These are phyloP conservation scores for Drosophila sp. DNA, from an alignment of 1,140 invertebrate species.

Conservation along the genomic window DNA sequence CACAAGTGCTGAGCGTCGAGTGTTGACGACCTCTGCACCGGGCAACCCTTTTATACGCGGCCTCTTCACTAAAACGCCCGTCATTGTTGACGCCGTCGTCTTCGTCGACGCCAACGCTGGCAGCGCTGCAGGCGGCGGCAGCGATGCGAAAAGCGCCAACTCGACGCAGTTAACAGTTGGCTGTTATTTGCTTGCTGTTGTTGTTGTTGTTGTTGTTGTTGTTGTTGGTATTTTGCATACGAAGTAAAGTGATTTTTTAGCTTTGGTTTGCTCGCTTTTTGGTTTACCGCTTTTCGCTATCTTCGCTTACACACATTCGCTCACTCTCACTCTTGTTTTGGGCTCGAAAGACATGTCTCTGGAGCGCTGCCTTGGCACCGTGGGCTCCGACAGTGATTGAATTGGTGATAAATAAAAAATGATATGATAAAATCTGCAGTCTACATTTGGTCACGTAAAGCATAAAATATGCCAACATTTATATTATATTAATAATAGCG, in stretches of 20 bases:
- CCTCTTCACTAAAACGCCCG: slow-evolving; percentile 50
- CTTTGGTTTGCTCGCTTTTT: slow-evolving; percentile 39
- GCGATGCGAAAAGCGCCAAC: slow-evolving; percentile 64
- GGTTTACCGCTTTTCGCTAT: slow-evolving; percentile 31
- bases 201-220: slow-evolving; percentile 32
- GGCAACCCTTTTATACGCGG: slow-evolving; percentile 76
- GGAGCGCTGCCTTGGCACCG: slow-evolving; percentile 39
- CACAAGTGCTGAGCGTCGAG: slow-evolving; percentile 55
- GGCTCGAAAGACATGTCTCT: slow-evolving; percentile 33
- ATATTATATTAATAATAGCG: too few relatives aligned
- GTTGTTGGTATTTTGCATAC: slow-evolving; percentile 48
- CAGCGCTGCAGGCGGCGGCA: slow-evolving; percentile 19
- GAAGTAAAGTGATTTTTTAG: slow-evolving; percentile 53
- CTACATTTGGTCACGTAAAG: too few relatives aligned
- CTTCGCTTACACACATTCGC: slow-evolving; percentile 14
- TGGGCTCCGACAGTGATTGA: slow-evolving; percentile 6
- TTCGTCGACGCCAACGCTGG: slow-evolving; percentile 13
- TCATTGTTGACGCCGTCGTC: slow-evolving; percentile 35
- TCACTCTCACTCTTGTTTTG: slow-evolving; percentile 40
- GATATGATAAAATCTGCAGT: too few relatives aligned
- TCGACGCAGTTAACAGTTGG: slow-evolving; percentile 47
- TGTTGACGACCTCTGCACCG: slow-evolving; percentile 73
- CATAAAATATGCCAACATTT: too few relatives aligned
- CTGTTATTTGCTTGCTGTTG: slow-evolving; percentile 21
- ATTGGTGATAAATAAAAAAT: too few relatives aligned